These are phyloP conservation scores for Macrocentrus cingulum DNA, from an alignment of 1,140 invertebrate genomes.

Conservation along the genomic window DNA sequence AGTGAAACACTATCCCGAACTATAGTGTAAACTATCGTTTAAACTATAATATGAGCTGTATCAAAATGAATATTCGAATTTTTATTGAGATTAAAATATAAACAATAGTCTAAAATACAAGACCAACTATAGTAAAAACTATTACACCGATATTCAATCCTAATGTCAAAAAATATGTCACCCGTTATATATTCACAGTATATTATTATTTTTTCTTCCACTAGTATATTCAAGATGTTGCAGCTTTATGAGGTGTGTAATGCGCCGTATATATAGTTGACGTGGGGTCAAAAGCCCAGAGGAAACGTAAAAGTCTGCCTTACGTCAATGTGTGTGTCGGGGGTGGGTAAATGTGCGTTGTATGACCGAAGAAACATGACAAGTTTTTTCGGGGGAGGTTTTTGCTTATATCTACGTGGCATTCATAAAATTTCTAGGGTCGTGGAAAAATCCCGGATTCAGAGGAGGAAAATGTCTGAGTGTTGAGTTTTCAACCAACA, in stretches of 20 bases:
- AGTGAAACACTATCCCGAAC: too few relatives aligned
- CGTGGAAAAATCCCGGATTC: slow-evolving; percentile 26
- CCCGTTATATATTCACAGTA: too few relatives aligned
- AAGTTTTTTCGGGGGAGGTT: too few relatives aligned
- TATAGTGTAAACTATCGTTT: too few relatives aligned
- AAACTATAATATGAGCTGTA: too few relatives aligned
- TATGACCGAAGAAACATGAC: too few relatives aligned
- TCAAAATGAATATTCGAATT: too few relatives aligned
- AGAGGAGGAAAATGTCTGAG: slow-evolving; percentile 5
- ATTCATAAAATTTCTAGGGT: slow-evolving; percentile 36
- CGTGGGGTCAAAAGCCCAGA: slow-evolving; percentile 40
- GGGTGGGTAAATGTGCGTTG: neutral
- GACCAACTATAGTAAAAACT: too few relatives aligned
- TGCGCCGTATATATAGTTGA: slow-evolving; percentile 27
- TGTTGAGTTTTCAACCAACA: neutral
- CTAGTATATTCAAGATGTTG: neutral
- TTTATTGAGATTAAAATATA: too few relatives aligned
- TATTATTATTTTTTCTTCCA: neutral
- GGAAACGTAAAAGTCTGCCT: slow-evolving; percentile 46
- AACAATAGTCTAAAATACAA: too few relatives aligned
- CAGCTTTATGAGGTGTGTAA: slow-evolving; percentile 47
- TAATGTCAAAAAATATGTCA: too few relatives aligned
- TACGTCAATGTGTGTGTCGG: slow-evolving; percentile 33
- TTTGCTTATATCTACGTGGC: slow-evolving; percentile 22
- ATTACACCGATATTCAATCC: too few relatives aligned